Evolutionary conservation across 1,140 invertebrate genomes (phyloP).

Genomic region (Zaprionus capensis): DNA sequence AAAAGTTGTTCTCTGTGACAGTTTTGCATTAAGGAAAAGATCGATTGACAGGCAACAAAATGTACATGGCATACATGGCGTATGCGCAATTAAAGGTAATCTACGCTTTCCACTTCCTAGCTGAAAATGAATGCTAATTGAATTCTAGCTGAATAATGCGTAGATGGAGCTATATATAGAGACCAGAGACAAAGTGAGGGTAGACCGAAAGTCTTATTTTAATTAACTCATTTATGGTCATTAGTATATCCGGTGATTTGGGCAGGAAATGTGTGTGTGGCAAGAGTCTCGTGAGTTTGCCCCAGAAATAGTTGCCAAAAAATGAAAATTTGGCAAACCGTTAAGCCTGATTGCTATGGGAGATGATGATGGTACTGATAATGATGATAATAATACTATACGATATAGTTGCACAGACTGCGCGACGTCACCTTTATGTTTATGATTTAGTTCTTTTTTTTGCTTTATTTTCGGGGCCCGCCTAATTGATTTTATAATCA

Average conservation of each 20-base stretch:
- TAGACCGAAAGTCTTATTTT: constrained; percentile 48
- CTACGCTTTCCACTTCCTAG: constrained; percentile 63
- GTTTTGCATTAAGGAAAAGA: constrained; percentile 56
- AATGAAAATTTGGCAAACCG: constrained; percentile 48
- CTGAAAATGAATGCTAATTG: constrained; percentile 38
- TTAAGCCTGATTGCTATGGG: constrained; percentile 42
- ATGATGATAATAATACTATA: constrained; percentile 6
- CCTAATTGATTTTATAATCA: constrained; percentile 81
- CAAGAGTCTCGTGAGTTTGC: neutral
- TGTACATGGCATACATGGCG: constrained; percentile 75
- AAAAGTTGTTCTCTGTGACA: constrained; percentile 29
- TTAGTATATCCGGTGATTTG: constrained; percentile 72
- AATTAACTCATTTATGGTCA: constrained; percentile 77
- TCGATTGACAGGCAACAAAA: constrained; percentile 62
- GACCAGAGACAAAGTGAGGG: neutral
- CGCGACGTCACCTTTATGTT: constrained; percentile 16
- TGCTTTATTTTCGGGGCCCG: constrained; percentile 10
- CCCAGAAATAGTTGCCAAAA: constrained; percentile 35
- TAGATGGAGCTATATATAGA: constrained; percentile 4
- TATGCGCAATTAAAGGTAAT: constrained; percentile 77
- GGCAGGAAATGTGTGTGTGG: constrained; percentile 63
- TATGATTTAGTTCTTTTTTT: constrained; percentile 30
- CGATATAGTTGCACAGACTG: constrained; percentile 19
- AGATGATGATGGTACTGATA: constrained; percentile 38
- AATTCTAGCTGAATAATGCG: constrained; percentile 26